phyloP scores from a whole-genome alignment of 2,888 invertebrate species.

The Dolichomitus sp. region DNA sequence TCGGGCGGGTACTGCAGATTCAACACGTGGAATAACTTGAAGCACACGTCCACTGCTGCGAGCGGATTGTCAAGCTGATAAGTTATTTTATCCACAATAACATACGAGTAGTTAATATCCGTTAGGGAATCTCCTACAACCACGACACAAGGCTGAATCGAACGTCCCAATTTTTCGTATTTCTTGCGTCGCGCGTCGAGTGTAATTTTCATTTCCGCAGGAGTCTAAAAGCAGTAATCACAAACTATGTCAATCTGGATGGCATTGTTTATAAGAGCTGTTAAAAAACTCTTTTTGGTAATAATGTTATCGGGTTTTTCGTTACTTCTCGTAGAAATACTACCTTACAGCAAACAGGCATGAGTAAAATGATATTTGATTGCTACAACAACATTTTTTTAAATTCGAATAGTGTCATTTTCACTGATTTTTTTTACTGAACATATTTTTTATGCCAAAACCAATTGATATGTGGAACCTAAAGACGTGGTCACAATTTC shows the following conservation, averaged over 20 bases:
- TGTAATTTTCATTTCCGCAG: slow-evolving; percentile 29
- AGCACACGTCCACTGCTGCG: slow-evolving; percentile 36
- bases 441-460: too few relatives aligned
- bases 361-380: too few relatives aligned
- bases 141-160: slow-evolving; percentile 38
- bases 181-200: slow-evolving; percentile 18
- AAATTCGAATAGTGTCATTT: too few relatives aligned
- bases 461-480: too few relatives aligned
- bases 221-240: slow-evolving; percentile 22
- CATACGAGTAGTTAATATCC: slow-evolving; percentile 8
- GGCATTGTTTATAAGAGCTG: neutral
- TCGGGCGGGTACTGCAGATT: slow-evolving; percentile 28
- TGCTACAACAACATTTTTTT: too few relatives aligned
- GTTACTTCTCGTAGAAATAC: too few relatives aligned
- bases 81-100: neutral
- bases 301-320: too few relatives aligned
- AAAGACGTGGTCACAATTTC: too few relatives aligned
- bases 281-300: too few relatives aligned
- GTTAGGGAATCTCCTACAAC: slow-evolving; percentile 29
- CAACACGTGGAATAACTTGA: slow-evolving; percentile 25
- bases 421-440: too few relatives aligned
- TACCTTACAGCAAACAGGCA: too few relatives aligned
- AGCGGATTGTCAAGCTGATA: slow-evolving; percentile 14
- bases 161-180: slow-evolving; percentile 13
- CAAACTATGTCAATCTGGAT: neutral